A percentile compares a stretch with the other conserved stretches of the same genome.
These are phyloP conservation scores for Anagyrus pseudococci DNA, from an alignment of 2,888 invertebrate species.

Conservation along the genomic window DNA sequence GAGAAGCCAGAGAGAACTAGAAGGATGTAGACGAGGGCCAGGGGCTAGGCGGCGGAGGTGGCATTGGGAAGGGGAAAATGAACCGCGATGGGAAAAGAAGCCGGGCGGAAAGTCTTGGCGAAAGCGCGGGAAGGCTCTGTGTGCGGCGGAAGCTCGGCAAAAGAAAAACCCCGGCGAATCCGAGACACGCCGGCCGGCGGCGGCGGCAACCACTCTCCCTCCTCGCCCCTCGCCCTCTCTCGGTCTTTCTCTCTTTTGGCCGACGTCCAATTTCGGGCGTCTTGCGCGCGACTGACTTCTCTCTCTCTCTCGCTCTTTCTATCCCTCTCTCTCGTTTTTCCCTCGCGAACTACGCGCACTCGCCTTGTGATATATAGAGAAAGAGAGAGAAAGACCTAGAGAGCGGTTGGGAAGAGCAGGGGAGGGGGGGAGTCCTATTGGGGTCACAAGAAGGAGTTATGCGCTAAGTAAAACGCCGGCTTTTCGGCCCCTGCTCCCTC, in stretches of 20 bases:
- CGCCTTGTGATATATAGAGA: too few species aligned
- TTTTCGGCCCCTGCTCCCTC: too few species aligned
- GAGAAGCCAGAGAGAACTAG: too few species aligned
- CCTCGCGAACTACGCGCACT: constrained; percentile 22
- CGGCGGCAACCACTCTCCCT: too few species aligned
- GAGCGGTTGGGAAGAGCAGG: too few species aligned
- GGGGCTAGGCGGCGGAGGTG: too few species aligned
- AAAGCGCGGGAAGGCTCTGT: not conserved
- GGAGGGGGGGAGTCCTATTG: constrained; percentile 42
- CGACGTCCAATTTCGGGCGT: constrained; percentile 49
- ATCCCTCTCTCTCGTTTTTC: constrained; percentile 11
- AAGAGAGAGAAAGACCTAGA: too few species aligned
- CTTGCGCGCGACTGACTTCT: constrained; percentile 28
- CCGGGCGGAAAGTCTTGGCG: too few species aligned
- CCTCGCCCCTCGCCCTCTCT: too few species aligned
- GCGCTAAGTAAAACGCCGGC: constrained; percentile 43
- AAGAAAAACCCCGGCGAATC: constrained; percentile 26
- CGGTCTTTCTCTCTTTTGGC: too few species aligned
- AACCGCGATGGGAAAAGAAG: too few species aligned
- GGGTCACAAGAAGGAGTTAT: constrained; percentile 45
- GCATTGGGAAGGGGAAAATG: constrained; percentile 3
- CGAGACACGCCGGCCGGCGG: constrained; percentile 17
- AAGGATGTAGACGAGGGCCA: too few species aligned
- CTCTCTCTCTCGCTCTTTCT: not conserved
- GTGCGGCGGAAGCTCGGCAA: constrained; percentile 28